These are phyloP conservation scores for Galerucella pusilla DNA, from an alignment of 2,888 invertebrate genomes.

Conservation along the genomic window DNA sequence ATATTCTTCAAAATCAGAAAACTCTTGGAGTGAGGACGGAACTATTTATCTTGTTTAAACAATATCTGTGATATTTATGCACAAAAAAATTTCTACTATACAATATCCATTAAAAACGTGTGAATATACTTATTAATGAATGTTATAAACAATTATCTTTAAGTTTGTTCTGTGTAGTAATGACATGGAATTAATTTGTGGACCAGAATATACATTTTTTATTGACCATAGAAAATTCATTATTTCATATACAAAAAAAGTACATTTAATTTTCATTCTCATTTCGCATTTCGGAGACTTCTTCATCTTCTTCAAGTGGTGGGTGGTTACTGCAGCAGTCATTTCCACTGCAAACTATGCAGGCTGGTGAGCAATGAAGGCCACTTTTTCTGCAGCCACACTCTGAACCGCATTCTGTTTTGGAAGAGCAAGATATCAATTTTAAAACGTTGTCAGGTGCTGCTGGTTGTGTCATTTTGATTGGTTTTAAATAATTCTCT, in stretches of 20 bases:
- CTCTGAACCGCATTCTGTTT: constrained; percentile 10
- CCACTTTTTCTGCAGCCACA: constrained; percentile 22
- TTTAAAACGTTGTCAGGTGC: no score
- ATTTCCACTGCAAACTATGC: neutral
- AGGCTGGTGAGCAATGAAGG: constrained; percentile 18
- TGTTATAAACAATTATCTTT: neutral
- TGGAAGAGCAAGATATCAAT: constrained; percentile 1
- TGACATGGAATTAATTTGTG: no score
- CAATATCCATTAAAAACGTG: neutral
- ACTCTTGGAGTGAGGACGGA: no score
- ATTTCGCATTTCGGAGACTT: neutral
- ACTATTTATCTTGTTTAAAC: no score
- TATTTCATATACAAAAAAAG: no score
- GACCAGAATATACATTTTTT: no score
- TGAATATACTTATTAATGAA: neutral
- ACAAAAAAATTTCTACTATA: neutral
- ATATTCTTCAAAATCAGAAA: no score
- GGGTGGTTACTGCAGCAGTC: neutral
- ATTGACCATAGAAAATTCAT: no score
- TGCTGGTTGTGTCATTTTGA: no score
- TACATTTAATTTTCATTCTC: no score
- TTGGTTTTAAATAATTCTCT: no score
- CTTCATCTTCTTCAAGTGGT: neutral
- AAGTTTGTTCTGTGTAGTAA: neutral
- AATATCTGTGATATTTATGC: no score